Base-by-base conservation (phyloP, 2,797 vertebrate species). In the Melanotaenia nigrans region DNA sequence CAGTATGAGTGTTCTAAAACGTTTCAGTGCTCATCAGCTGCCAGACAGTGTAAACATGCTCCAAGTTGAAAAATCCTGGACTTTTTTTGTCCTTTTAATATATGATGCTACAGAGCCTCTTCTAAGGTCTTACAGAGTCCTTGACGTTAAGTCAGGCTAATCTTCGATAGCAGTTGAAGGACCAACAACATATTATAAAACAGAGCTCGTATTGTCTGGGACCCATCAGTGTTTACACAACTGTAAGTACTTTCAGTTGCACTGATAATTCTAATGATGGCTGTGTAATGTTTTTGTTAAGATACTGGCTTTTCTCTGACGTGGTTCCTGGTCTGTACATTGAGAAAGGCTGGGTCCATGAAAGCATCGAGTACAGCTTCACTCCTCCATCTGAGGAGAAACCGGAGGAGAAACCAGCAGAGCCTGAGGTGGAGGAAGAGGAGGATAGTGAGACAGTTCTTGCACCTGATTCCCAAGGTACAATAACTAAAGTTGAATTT, bases 241-340 rank as follows among this genome's bases (percentile, higher is more conserved):
- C 40, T 56, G 11, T 4, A 1, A 32, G 3, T 30, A 11, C 1
- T 24, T 35, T 28, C 7, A 30, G 14, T 30, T 42, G 3, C 13
- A 28, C 5, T 0, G 22, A 16, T 5, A 45, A 30, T 59, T 22
- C 1, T 65, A 63, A 77, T 18, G 5, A 0, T 30, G 18, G 3
- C 30, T 65, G 1, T 13, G 47, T 35, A 0, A 2, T 81, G 4
- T 75, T 73, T 88, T 87, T 58, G 75, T 78, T n/a, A 71, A 99
- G 98, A 79, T 99, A 98, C 80, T 99, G 98, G 98, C 94, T 99
- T 42, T 99, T 99, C 91, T 99, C 97, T 0, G 97, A 99, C 28
- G 96, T 97, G 64, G 96, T 98, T 85, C 97, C 98, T 38, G 98
- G 98, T 22, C 93, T 99, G 70, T 99, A 97, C 89, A 93, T 99